These are phyloP conservation scores for Dryobates pubescens DNA, from an alignment of 2,797 vertebrate genomes.

Conservation along the genomic window DNA sequence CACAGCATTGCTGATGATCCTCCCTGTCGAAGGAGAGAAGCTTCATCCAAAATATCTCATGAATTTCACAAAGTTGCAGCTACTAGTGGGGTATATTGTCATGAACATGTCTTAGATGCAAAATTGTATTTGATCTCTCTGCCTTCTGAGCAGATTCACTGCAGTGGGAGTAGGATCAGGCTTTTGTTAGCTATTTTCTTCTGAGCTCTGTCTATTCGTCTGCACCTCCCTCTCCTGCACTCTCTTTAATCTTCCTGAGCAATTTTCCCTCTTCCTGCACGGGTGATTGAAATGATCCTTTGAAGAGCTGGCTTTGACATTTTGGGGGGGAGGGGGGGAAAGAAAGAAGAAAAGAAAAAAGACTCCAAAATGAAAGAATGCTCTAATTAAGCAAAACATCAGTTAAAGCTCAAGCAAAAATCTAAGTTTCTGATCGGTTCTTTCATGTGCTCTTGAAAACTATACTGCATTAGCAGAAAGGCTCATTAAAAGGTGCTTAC, in stretches of 20 bases:
- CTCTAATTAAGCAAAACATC: conserved; percentile 50
- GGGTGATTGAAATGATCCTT: conserved; percentile 45
- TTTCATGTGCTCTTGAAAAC: conserved; percentile 7
- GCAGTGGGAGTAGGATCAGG: conserved; percentile 38
- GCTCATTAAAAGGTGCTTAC: not conserved
- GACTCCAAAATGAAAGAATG: not conserved
- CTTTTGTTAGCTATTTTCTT: not conserved
- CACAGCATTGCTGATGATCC: not conserved
- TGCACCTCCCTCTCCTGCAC: not conserved
- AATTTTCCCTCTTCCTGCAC: conserved; percentile 46
- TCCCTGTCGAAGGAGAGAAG: not conserved
- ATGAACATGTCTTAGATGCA: conserved; percentile 11
- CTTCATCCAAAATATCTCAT: not conserved
- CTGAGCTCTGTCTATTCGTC: conserved; percentile 23
- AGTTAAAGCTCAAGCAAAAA: conserved; percentile 30
- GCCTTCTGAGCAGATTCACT: conserved; percentile 14
- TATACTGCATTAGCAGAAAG: not conserved
- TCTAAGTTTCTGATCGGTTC: conserved; percentile 1
- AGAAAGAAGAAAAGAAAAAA: not conserved
- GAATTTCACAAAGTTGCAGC: not conserved
- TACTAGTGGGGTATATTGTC: not conserved
- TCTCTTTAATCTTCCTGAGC: conserved; percentile 44
- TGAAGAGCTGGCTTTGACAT: conserved; percentile 50
- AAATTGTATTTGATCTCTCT: conserved; percentile 21
- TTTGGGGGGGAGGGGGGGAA: too few relatives aligned